Evolutionary conservation across 2,113 vertebrate genomes (phyloP), one percentile per base, ranked within the genome.

Genomic region (Piliocolobus tephrosceles): DNA sequence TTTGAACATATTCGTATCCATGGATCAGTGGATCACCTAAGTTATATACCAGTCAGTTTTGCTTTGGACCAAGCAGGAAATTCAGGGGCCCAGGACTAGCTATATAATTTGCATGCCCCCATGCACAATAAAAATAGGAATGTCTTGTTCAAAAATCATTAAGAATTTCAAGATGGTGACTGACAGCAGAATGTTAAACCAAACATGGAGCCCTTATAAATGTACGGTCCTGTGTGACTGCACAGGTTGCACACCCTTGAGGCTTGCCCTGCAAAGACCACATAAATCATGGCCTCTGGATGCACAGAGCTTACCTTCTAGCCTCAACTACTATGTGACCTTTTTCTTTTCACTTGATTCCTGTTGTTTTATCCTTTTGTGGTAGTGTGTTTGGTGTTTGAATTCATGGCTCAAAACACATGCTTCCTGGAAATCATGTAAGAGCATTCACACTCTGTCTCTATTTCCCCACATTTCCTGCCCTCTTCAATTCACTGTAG

Each of bases 341-440:
- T 35, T 72, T 47, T 80, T 2, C 35, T 73, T 88, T 88, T 92
- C 52, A 30, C 43, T 55, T 3, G 12, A 2, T 68, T 78, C 9
- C 25, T 82, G 18, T 20, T 94, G n/a, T 23, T 85, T 79, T 32
- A 32, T 13, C 0, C 0, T n/a, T 64, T 94, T 5, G 10, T 25
- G 11, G 2, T 38, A 83, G 25, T 61, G 12, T n/a, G 90, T 45
- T 83, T 96, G 25, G 47, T 86, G 32, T 78, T 87, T 75, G 70
- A 93, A 76, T 81, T 78, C 84, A 38, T 45, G 70, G 30, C 58
- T 96, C 11, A 92, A 81, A 84, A 72, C 8, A 38, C 38, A 88
- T 2, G 25, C 47, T 88, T 93, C 10, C 32, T 66, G 50, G 38
- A 84, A 95, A 80, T 78, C 38, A 50, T 45, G 55, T 64, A 55